Conservation (phyloP, 2,113 vertebrate species). For the Colaptes auratus region DNA sequence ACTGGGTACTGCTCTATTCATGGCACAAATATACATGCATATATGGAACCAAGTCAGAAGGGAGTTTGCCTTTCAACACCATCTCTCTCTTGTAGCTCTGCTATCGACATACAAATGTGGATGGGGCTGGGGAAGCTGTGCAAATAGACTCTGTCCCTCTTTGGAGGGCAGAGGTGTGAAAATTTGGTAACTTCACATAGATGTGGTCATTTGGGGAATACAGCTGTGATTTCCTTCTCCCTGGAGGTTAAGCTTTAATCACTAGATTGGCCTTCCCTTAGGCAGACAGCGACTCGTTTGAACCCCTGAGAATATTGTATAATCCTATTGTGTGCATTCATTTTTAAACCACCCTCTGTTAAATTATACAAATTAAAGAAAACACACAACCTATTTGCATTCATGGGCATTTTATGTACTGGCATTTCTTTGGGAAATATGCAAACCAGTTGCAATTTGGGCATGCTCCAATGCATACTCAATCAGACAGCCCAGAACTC, state of each 20-base stretch:
- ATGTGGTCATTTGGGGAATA: not conserved
- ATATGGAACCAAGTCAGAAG: not conserved
- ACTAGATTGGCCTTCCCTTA: not conserved
- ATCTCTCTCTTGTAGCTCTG: not conserved
- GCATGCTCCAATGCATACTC: not conserved
- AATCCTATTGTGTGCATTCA: constrained; percentile 59
- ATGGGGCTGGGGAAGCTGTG: not conserved
- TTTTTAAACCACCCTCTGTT: constrained; percentile 48
- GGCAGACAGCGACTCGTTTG: constrained; percentile 31
- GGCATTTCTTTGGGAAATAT: constrained; percentile 51
- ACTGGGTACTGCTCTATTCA: not conserved
- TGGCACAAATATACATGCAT: not conserved
- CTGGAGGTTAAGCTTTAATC: constrained; percentile 27
- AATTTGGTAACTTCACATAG: constrained; percentile 8
- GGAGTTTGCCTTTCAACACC: constrained; percentile 31
- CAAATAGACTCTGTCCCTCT: not conserved
- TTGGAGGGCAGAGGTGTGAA: not conserved
- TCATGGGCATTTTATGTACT: constrained; percentile 27
- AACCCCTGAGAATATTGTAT: constrained; percentile 62
- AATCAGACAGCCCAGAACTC: not conserved
- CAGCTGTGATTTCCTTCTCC: constrained; percentile 46
- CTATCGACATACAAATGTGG: not conserved
- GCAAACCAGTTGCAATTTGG: constrained; percentile 46
- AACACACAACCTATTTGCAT: constrained; percentile 40
- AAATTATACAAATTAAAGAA: constrained; percentile 50